Evolutionary conservation across 1,140 invertebrate species (phyloP).

Genomic region (Atta cephalotes): DNA sequence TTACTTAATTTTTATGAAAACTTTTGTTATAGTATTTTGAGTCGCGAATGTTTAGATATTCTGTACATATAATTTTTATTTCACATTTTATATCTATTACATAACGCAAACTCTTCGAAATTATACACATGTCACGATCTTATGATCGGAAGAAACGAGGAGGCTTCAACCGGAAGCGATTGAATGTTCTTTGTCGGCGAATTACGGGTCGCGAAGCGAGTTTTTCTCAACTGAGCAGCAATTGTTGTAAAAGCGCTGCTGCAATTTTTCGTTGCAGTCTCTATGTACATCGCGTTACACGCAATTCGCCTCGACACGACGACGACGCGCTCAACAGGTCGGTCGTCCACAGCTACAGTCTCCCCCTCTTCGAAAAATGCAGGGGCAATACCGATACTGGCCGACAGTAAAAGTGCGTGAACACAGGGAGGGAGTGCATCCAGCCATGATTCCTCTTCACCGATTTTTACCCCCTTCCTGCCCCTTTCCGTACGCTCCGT

Average conservation of each 20-base stretch:
- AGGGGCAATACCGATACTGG: constrained; percentile 73
- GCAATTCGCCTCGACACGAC: constrained; percentile 67
- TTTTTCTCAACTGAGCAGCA: constrained; percentile 40
- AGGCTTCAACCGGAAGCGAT: background rate
- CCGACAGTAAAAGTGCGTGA: constrained; percentile 81
- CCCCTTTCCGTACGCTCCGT: constrained; percentile 45
- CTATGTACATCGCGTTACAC: constrained; percentile 39
- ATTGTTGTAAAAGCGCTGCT: constrained; percentile 22
- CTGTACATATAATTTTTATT: background rate
- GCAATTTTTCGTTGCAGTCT: constrained; percentile 39
- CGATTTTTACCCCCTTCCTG: constrained; percentile 84
- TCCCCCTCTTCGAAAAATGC: constrained; percentile 74
- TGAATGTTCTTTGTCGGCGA: constrained; percentile 34
- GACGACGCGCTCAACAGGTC: constrained; percentile 78
- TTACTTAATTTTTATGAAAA: too few relatives aligned
- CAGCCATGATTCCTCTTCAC: constrained; percentile 84
- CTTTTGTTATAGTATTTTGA: too few relatives aligned
- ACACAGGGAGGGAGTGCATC: constrained; percentile 83
- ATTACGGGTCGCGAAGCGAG: constrained; percentile 28
- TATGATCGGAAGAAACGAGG: background rate
- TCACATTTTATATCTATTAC: background rate
- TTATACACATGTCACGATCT: background rate
- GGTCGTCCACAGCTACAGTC: constrained; percentile 70
- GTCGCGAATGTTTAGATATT: too few relatives aligned
- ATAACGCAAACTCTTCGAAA: background rate